phyloP scores from a whole-genome alignment of 2,797 vertebrate species.

The Naso thynnoides region DNA sequence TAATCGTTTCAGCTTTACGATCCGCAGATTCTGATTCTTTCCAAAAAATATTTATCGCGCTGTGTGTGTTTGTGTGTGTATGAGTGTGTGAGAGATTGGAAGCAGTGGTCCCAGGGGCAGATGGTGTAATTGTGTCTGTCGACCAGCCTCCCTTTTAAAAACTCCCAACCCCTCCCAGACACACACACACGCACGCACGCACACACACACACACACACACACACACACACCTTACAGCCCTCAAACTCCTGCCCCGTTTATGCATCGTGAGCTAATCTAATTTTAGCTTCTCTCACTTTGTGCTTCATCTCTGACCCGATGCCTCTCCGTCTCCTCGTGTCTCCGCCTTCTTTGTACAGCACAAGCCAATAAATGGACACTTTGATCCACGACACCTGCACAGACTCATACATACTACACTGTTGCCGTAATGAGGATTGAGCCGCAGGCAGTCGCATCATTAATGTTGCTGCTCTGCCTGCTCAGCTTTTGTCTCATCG shows the following conservation, averaged over 20 bases:
- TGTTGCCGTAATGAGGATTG: constrained; percentile 3
- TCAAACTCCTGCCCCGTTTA: constrained; percentile 29
- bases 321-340: constrained; percentile 4
- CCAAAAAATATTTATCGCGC: neutral
- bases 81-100: constrained; percentile 20
- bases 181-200: neutral
- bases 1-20: no score
- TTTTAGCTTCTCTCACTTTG: constrained; percentile 43
- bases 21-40: no score
- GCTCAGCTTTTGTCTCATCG: constrained; percentile 46
- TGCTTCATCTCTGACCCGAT: constrained; percentile 28
- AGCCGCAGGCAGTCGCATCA: constrained; percentile 15
- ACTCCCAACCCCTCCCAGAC: neutral
- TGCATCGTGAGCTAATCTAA: constrained; percentile 44
- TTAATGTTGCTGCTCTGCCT: constrained; percentile 11
- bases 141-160: constrained; percentile 12
- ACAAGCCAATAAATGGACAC: neutral
- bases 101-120: constrained; percentile 50
- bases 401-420: neutral
- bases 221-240: constrained; percentile 11
- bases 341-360: neutral
- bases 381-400: neutral
- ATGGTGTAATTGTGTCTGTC: constrained; percentile 62
- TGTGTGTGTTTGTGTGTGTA: neutral
- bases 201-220: neutral